Evolutionary conservation across 2,113 vertebrate species (phyloP).

Genomic region (Clupea harengus): DNA sequence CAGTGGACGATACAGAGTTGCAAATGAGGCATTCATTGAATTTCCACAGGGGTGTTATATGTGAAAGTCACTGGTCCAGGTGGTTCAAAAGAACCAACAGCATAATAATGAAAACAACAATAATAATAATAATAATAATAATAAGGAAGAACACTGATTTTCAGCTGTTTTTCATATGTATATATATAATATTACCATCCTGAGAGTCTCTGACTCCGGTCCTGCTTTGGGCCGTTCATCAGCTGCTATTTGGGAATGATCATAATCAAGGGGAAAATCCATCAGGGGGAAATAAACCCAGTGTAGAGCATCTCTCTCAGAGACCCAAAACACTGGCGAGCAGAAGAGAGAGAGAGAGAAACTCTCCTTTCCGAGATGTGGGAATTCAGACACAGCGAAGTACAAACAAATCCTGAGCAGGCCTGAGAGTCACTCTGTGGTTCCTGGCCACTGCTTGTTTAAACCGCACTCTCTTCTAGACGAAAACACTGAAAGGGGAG

Average conservation of each 20-base stretch:
- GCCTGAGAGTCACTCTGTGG: not conserved
- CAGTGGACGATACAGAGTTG: not conserved
- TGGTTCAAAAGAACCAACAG: not conserved
- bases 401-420: not conserved
- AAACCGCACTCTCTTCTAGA: conserved; percentile 53
- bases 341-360: not conserved
- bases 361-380: not conserved
- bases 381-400: not conserved
- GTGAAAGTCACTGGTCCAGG: not conserved
- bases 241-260: not conserved
- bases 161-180: too few species aligned
- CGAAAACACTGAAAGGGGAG: conserved; percentile 57
- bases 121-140: not conserved
- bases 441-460: conserved; percentile 54
- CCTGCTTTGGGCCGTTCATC: too few species aligned
- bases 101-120: not conserved
- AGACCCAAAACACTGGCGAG: not conserved
- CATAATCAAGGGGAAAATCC: not conserved
- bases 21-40: not conserved
- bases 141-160: too few species aligned
- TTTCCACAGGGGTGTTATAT: not conserved
- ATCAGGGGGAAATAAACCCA: not conserved
- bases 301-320: not conserved
- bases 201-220: too few species aligned
- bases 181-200: too few species aligned